These are phyloP conservation scores for Takifugu bimaculatus DNA, from an alignment of 2,113 vertebrate species.

Conservation along the genomic window DNA sequence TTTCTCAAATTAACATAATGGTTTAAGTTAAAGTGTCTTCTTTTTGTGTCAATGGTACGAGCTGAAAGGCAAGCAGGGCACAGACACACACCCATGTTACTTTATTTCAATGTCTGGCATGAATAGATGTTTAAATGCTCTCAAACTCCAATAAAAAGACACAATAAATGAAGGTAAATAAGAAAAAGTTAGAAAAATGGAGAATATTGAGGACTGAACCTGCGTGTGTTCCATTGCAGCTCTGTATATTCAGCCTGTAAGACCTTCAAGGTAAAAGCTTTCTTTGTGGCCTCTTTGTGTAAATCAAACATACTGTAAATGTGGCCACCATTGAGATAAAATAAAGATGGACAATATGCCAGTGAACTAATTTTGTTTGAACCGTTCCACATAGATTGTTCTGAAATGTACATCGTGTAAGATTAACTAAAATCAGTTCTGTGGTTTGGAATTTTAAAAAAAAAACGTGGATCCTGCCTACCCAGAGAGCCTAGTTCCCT, in stretches of 20 bases:
- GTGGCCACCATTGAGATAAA: background rate
- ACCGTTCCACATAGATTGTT: too few species aligned
- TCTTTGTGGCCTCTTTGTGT: slow-evolving; percentile 32
- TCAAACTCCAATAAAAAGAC: slow-evolving; percentile 1
- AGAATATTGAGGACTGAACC: background rate
- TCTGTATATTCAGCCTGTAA: background rate
- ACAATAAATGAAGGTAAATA: slow-evolving; percentile 3
- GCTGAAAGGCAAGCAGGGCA: background rate
- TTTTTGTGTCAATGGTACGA: background rate
- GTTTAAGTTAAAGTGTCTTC: background rate
- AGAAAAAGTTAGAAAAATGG: slow-evolving; percentile 5
- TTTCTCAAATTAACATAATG: too few species aligned
- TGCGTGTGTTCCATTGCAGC: slow-evolving; percentile 22
- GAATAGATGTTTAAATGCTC: slow-evolving; percentile 9
- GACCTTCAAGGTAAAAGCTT: slow-evolving; percentile 36
- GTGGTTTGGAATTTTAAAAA: too few species aligned
- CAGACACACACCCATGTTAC: background rate
- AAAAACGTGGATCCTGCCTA: too few species aligned
- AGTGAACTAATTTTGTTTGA: too few species aligned
- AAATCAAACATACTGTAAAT: slow-evolving; percentile 1
- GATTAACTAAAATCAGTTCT: too few species aligned
- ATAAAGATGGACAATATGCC: too few species aligned
- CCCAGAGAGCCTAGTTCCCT: too few species aligned
- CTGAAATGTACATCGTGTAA: too few species aligned
- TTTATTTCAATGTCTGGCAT: slow-evolving; percentile 1